Evolutionary conservation across 2,113 vertebrate genomes (phyloP), one percentile per base, ranked within the genome.

Genomic region (Cavia aperea): DNA sequence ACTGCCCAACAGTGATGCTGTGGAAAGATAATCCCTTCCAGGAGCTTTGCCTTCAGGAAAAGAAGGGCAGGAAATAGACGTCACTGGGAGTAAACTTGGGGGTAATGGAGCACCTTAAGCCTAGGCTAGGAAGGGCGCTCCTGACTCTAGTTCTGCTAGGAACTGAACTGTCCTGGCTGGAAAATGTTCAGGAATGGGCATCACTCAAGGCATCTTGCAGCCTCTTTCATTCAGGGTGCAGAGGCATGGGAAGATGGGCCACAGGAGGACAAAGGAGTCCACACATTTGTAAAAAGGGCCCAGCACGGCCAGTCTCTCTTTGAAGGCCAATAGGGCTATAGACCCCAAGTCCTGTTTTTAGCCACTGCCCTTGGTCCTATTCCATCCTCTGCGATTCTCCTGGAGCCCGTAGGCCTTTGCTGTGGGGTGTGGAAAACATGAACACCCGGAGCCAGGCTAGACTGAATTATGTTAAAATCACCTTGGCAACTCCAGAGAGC

Each of bases 391-490:
- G 33, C 51, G 36, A 43, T 5, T 49, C 31, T 54, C 72, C 81
- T 4, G 46, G 46, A 33, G 36, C 26, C 54, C 85, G 7, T 9
- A 19, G 91, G 88, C 51, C 43, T 93, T 79, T 58, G 68, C 72
- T 46, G 29, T 15, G 14, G 90, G 60, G 43, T 77, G 66, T 26
- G 54, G 82, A 81, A 93, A 92, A 90, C 43, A 77, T 43, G 56
- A 87, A 95, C 88, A 94, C 86, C 92, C 95, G 95, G 94, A 81
- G 46, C 46, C 63, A 43, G 86, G 68, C n/a, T 89, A 56, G 54
- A 92, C 94, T 65, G 46, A 86, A 88, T 54, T 54, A 58, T 82
- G 58, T 94, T 63, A 54, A 51, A 86, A 92, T 93, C 94, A 94
- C 88, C 79, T 75, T 93, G 90, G 90, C 51, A 81, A 94, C 82